Conservation (phyloP, 2,113 vertebrate species). For the Mesitornis unicolor region DNA sequence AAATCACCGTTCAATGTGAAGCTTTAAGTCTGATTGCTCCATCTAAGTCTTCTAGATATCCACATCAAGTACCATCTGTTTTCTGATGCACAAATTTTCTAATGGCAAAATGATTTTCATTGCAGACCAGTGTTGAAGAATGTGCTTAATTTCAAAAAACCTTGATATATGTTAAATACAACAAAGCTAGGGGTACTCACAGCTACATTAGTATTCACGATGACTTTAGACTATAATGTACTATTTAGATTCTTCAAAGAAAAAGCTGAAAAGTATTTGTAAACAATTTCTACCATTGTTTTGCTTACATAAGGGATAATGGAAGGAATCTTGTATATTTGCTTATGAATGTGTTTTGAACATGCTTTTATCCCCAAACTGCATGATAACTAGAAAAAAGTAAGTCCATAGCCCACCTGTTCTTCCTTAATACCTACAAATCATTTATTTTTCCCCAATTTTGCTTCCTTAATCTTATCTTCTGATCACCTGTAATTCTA, state of each 20-base stretch:
- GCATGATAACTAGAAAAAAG: background rate
- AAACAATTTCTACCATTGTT: background rate
- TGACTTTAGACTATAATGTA: background rate
- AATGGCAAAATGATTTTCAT: background rate
- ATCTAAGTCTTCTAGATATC: background rate
- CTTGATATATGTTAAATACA: background rate
- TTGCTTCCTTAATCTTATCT: background rate
- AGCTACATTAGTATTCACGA: background rate
- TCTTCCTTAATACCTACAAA: background rate
- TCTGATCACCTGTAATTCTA: background rate
- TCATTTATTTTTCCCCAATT: background rate
- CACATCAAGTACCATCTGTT: background rate
- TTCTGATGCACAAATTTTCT: background rate
- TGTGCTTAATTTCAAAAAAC: background rate
- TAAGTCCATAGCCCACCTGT: background rate
- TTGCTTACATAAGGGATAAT: background rate
- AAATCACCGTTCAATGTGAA: background rate
- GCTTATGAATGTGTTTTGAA: background rate
- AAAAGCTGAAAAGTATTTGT: background rate
- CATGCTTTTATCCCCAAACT: background rate
- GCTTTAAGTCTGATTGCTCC: background rate
- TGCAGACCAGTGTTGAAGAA: background rate
- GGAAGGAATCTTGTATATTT: background rate
- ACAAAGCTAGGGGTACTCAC: background rate
- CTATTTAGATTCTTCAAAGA: background rate